Conservation (phyloP, 2,113 vertebrate species). For the Montifringilla adamsi region DNA sequence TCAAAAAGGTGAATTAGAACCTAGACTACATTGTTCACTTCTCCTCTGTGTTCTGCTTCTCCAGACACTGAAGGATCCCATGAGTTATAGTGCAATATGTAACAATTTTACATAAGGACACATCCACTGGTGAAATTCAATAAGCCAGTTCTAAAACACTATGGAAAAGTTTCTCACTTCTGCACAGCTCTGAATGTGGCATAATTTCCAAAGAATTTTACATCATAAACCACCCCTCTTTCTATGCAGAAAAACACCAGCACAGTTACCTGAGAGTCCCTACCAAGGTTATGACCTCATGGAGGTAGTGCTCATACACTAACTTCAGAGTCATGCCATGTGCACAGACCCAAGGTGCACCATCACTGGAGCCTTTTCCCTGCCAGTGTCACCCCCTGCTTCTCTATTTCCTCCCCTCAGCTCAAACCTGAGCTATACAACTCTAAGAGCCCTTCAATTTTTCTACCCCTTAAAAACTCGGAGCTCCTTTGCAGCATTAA, state of each 20-base stretch:
- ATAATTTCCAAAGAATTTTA: neutral
- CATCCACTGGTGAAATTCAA: neutral
- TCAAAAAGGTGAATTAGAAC: neutral
- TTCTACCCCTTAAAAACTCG: neutral
- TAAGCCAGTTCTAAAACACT: neutral
- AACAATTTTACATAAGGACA: neutral
- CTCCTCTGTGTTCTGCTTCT: neutral
- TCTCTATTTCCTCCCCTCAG: neutral
- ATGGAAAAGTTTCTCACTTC: neutral
- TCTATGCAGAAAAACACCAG: neutral
- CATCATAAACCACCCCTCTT: neutral
- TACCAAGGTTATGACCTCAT: rapidly evolving
- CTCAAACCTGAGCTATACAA: neutral
- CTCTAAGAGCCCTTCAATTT: neutral
- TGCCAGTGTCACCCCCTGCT: neutral
- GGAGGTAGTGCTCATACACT: neutral
- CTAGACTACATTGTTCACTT: neutral
- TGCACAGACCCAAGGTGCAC: neutral
- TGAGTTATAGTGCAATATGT: rapidly evolving
- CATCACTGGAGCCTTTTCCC: neutral
- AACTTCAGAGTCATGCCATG: neutral
- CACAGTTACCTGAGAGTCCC: neutral
- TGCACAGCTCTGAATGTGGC: neutral
- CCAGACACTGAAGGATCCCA: neutral
- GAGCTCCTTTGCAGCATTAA: neutral